Base-by-base conservation (phyloP, 2,888 invertebrate species). In the Metopia argyrocephala region DNA sequence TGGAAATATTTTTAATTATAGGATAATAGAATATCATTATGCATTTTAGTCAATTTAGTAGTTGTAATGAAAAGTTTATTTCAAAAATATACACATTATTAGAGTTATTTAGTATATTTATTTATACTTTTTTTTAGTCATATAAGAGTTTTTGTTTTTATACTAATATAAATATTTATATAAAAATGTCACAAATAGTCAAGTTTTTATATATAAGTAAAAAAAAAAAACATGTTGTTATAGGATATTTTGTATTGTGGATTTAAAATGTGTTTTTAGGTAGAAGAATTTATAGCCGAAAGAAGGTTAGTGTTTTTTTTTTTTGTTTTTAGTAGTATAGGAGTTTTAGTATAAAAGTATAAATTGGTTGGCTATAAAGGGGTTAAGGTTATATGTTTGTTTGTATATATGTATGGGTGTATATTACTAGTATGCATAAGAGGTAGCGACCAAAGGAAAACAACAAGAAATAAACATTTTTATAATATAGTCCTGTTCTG, bases 81-180 rank as follows among this genome's bases (percentile, higher is more conserved):
- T 78, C 71, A 78, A 73, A 78, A 78, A 78, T 78, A 78, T 78
- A 78, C 52, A 59, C 61, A 4, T 61, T 52, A 20, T 61, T 54
- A 54, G 52, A 66, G 6, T 56, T 61, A 15, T 18, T 52, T 5
- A 21, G 28, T 57, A 45, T n/a, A 23, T 68, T 45, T 68, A 21
- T 2, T 20, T 65, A 18, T 57, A 62, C 3, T 2, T 48, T 65
- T 57, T 64, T 31, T 31, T 12, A 31, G 12, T 38, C 9, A 15
- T 38, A 38, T 38, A 38, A 38, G 9, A 38, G 38, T 15, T 38
- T 38, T 38, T 15, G n/a, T n/a, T n/a, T n/a, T n/a, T n/a, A n/a
- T n/a, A n/a, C n/a, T n/a, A n/a, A n/a, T 38, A 31, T 12, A 38
- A 38, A 38, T 38, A 38, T 38, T 38, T 12, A 6, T 12, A 38